A percentile compares a stretch with the other conserved stretches of the same genome.
Conservation (phyloP, 2,797 vertebrate genomes). For the Falco berigora region DNA sequence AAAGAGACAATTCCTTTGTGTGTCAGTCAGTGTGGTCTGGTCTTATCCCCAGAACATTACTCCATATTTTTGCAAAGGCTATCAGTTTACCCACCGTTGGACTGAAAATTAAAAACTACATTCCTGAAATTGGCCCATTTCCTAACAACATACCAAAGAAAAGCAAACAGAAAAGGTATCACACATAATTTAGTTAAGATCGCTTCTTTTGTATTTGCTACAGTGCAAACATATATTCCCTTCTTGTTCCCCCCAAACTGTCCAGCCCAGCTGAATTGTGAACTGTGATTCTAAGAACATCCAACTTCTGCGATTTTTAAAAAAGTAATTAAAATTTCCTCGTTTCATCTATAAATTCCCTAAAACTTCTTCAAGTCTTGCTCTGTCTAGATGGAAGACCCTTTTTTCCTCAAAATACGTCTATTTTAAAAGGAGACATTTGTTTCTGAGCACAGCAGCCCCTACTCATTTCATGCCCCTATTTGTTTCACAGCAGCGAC, state of each 20-base stretch:
- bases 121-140: not conserved
- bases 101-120: not conserved
- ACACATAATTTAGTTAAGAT: not conserved
- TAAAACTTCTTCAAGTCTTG: not conserved
- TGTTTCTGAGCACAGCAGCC: not conserved
- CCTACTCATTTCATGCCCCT: not conserved
- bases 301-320: not conserved
- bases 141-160: not conserved
- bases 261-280: not conserved
- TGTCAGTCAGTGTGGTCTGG: not conserved
- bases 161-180: not conserved
- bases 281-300: not conserved
- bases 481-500: not conserved
- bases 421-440: not conserved
- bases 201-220: not conserved
- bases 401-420: not conserved
- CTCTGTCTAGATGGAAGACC: not conserved
- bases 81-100: not conserved
- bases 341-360: not conserved
- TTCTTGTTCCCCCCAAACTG: not conserved
- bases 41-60: not conserved
- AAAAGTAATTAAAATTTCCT: not conserved
- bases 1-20: not conserved
- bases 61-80: not conserved
- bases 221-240: not conserved